A percentile compares a stretch with the other conserved stretches of the same genome.
Conservation (phyloP, 2,888 invertebrate genomes). For the Acleris literana region DNA sequence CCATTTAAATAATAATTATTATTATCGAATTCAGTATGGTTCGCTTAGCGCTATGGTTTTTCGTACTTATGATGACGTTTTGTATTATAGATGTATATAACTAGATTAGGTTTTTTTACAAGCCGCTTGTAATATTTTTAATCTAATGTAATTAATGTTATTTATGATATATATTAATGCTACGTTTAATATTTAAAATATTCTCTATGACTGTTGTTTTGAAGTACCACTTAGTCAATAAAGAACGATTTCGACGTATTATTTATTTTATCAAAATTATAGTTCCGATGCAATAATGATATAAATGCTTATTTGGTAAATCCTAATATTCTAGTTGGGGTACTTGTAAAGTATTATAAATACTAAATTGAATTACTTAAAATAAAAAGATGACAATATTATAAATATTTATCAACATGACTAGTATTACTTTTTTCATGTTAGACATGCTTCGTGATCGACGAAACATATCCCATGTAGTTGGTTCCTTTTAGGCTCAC, state of each 20-base stretch:
- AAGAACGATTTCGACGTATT: background rate
- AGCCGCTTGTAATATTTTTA: slow-evolving; percentile 50
- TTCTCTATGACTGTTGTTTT: slow-evolving; percentile 17
- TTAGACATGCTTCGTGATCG: slow-evolving; percentile 70
- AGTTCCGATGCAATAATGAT: slow-evolving; percentile 17
- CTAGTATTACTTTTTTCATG: slow-evolving; percentile 72
- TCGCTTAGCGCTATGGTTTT: slow-evolving; percentile 19
- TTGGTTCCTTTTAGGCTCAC: slow-evolving; percentile 56
- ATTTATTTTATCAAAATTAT: slow-evolving; percentile 8
- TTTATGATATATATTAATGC: slow-evolving; percentile 9
- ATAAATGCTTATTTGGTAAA: slow-evolving; percentile 58
- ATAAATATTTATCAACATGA: slow-evolving; percentile 74
- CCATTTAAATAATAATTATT: background rate
- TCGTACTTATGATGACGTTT: slow-evolving; percentile 40
- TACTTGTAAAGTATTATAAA: slow-evolving; percentile 75
- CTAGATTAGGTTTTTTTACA: slow-evolving; percentile 70
- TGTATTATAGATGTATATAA: slow-evolving; percentile 78
- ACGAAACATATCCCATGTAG: slow-evolving; percentile 64
- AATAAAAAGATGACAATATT: slow-evolving; percentile 79
- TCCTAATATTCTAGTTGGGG: slow-evolving; percentile 63
- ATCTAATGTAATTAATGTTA: slow-evolving; percentile 22
- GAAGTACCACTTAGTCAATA: slow-evolving; percentile 3
- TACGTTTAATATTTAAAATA: slow-evolving; percentile 11
- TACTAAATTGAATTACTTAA: slow-evolving; percentile 69
- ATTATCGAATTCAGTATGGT: slow-evolving; percentile 1